These are phyloP conservation scores for Ptychoptera albimana DNA, from an alignment of 2,888 invertebrate species.

Conservation along the genomic window DNA sequence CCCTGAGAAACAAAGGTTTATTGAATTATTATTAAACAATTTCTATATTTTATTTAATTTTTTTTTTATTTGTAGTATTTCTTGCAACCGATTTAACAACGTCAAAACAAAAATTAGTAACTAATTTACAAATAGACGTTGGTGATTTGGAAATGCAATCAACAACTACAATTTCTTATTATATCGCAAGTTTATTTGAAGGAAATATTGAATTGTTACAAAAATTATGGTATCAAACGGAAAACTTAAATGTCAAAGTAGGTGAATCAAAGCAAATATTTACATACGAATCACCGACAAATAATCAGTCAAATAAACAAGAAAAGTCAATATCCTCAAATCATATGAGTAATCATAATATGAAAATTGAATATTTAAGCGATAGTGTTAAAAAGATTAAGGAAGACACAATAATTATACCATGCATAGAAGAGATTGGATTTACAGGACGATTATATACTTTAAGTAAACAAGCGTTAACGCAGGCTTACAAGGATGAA, in stretches of 20 bases:
- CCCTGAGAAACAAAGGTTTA: slow-evolving; percentile 27
- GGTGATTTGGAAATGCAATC: slow-evolving; percentile 26
- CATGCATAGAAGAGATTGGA: slow-evolving; percentile 24
- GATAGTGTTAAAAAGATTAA: slow-evolving; percentile 26
- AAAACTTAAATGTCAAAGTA: slow-evolving; percentile 16
- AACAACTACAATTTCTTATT: slow-evolving; percentile 23
- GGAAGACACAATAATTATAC: slow-evolving; percentile 22
- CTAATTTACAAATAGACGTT: slow-evolving; percentile 29
- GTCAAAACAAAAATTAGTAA: slow-evolving; percentile 33
- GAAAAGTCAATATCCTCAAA: neutral
- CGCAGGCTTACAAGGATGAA: slow-evolving; percentile 25
- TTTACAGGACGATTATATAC: slow-evolving; percentile 27
- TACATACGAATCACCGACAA: slow-evolving; percentile 3
- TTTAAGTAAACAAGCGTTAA: slow-evolving; percentile 22
- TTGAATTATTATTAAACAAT: neutral
- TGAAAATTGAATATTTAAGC: slow-evolving; percentile 26
- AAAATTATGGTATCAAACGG: slow-evolving; percentile 22
- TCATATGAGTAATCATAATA: slow-evolving; percentile 14
- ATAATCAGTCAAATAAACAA: neutral
- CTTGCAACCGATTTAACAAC: slow-evolving; percentile 33
- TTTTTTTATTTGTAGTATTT: slow-evolving; percentile 30
- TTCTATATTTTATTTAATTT: neutral
- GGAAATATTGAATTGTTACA: slow-evolving; percentile 24
- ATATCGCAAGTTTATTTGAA: slow-evolving; percentile 27
- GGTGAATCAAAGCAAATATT: slow-evolving; percentile 3